phyloP scores from a whole-genome alignment of 2,888 invertebrate species.

The Xestia c-nigrum region DNA sequence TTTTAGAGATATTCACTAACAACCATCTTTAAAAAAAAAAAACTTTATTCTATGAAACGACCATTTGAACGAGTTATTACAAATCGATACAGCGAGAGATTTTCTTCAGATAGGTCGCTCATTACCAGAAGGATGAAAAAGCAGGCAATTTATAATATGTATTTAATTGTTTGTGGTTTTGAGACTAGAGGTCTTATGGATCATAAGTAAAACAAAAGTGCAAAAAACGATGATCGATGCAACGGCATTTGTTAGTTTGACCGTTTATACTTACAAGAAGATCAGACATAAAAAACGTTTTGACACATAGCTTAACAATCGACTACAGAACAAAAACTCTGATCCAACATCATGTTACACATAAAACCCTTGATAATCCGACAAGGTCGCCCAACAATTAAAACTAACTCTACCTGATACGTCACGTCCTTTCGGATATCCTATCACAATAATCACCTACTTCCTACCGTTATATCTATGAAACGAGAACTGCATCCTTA shows the following conservation, averaged over 20 bases:
- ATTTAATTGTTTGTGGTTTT: neutral
- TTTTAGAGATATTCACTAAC: neutral
- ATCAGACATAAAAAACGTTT: neutral
- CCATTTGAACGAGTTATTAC: neutral
- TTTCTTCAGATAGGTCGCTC: neutral
- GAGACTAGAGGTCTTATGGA: neutral
- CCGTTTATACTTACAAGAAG: neutral
- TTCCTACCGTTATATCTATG: constrained; percentile 82
- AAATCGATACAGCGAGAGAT: neutral
- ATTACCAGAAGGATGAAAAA: neutral
- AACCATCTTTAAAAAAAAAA: neutral
- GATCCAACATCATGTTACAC: constrained; percentile 18
- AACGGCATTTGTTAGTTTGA: neutral
- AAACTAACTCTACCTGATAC: constrained; percentile 78
- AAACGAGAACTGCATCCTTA: neutral
- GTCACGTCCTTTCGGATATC: constrained; percentile 85
- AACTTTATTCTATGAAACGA: neutral
- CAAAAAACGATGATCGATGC: neutral
- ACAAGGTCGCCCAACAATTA: constrained; percentile 63
- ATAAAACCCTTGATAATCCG: constrained; percentile 34
- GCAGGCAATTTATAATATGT: neutral
- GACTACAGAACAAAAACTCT: neutral
- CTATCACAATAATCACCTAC: constrained; percentile 84
- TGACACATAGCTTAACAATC: neutral
- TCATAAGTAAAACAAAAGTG: neutral